A percentile compares a stretch with the other conserved stretches of the same genome.
Evolutionary conservation across 1,140 invertebrate genomes (phyloP).

Genomic region (Pinna nobilis): DNA sequence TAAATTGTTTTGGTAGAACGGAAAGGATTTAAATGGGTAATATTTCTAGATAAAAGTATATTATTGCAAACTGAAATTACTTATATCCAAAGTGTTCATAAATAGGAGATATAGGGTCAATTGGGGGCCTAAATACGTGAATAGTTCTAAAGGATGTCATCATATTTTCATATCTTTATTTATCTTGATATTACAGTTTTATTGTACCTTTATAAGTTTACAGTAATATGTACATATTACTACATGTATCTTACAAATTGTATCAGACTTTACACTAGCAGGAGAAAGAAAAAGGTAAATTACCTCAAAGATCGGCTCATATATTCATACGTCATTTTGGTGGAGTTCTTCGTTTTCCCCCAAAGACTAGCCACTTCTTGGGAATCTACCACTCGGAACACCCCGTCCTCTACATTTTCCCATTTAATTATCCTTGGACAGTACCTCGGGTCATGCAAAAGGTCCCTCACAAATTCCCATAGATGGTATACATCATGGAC

Average conservation of each 20-base stretch:
- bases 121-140: too few species aligned
- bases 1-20: too few species aligned
- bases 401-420: constrained; percentile 89
- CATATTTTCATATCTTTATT: too few species aligned
- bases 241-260: neutral
- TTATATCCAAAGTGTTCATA: too few species aligned
- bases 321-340: constrained; percentile 95
- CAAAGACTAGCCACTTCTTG: constrained; percentile 91
- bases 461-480: constrained; percentile 71
- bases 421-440: constrained; percentile 80
- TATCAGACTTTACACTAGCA: constrained; percentile 2
- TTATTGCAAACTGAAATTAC: too few species aligned
- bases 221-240: neutral
- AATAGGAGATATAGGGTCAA: too few species aligned
- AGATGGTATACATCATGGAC: constrained; percentile 59
- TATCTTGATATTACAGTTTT: neutral
- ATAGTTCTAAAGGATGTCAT: too few species aligned
- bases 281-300: too few species aligned
- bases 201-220: neutral
- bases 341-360: constrained; percentile 86
- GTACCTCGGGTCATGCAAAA: constrained; percentile 55
- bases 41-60: too few species aligned
- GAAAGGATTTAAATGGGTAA: too few species aligned
- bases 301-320: constrained; percentile 93
- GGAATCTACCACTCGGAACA: constrained; percentile 91